Base-by-base conservation (phyloP, 2,888 invertebrate species). In the Lacanobia oleracea region DNA sequence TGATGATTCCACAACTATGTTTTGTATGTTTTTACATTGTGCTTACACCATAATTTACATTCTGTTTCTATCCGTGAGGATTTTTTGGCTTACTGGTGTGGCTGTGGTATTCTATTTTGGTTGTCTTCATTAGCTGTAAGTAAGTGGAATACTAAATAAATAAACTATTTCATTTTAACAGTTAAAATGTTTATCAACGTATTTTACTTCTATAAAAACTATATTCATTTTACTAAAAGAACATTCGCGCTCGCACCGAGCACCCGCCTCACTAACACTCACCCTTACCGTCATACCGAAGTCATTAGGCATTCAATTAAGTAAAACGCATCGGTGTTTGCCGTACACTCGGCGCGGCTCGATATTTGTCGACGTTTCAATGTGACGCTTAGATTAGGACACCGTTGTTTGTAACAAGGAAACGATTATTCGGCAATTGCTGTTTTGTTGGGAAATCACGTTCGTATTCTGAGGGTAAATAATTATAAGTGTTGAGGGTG, bases 261-360 rank as follows among this genome's bases (percentile, higher is more conserved):
- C 65, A 37, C 45, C 16, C 33, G 51, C 27, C 27, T 48, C 5
- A 72, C 54, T 37, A 77, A 79, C 50, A 74, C 76, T 61, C 76
- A 81, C 84, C 86, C 69, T 86, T 27, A 77, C 60, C 56, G 43
- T 77, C 81, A 83, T 80, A 72, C 77, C 57, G 86, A 73, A 89
- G 89, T 92, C 93, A 93, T 93, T 93, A 93, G 89, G 92, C 91
- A 93, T 93, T 93, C 93, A 93, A 93, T 93, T 93, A 93, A 92
- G 93, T 93, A 91, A 93, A 93, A 92, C 93, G 92, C 93, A 92
- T 89, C 87, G 84, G 70, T 93, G 92, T 94, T 93, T 94, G 91
- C 90, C 56, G 78, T 91, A 91, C 94, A 93, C 93, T 94, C 89
- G 56, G 81, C 83, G 83, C 76, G 76, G 61, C 81, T 75, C 86